Evolutionary conservation across 2,888 invertebrate genomes (phyloP), one percentile per base, ranked within the genome.

Genomic region (Limnephilus auricula): DNA sequence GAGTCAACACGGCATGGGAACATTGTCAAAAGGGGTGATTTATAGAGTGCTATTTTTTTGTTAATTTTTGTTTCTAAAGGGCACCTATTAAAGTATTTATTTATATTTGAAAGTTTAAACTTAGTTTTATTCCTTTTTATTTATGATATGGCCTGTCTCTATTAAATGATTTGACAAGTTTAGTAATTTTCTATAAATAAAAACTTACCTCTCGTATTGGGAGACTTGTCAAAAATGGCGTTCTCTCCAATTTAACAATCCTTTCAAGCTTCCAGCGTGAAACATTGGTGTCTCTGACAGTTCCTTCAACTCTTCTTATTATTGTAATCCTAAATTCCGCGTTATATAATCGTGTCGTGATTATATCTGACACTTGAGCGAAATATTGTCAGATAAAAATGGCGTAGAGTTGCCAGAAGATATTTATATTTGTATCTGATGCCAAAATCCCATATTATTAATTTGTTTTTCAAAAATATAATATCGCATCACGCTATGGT

Each of bases 401-500:
- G 15, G 80, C 80, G 80, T 32, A 6, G 5, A 18, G 80, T 80
- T 32, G 31, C 31, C 80, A 32, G 32, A 31, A n/a, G 25, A 18
- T 32, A 34, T 82, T 32, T 30, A 32, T 13, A 82, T 32, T 31
- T 25, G 32, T 34, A 34, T 82, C 25, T 82, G 82, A 82, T 31
- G 82, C 82, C 82, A 82, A 32, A 31, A 34, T 82, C 34, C 18
- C 34, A 10, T 34, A 34, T 82, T 34, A 37, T 37, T 82, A 34
- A 32, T 32, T 25, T 32, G 32, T 34, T 82, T 82, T 82, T 82
- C 82, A 82, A 82, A 82, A 82, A 82, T 25, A 82, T 32, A 10
- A 10, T 80, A 32, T 80, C 32, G 30, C 82, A 82, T 3, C 9
- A 34, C 32, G 32, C 82, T n/a, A 9, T 9, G 65, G n/a, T 65